Conservation (phyloP, 1,140 invertebrate genomes). For the Drosophila albomicans region DNA sequence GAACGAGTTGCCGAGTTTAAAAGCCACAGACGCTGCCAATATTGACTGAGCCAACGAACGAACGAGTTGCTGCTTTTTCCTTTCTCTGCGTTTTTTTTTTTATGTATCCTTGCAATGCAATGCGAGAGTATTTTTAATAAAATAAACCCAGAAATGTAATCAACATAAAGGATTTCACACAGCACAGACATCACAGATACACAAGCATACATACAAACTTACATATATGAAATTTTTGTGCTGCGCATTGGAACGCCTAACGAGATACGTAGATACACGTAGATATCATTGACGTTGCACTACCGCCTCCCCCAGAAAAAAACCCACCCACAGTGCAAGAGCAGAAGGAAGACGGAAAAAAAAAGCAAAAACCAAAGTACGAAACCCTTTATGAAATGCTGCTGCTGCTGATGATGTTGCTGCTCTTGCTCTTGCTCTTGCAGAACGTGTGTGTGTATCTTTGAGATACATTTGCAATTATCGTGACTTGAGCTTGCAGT, state of each 20-base stretch:
- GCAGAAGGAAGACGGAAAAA: constrained; percentile 33
- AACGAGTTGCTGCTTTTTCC: constrained; percentile 31
- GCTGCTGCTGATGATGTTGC: constrained; percentile 36
- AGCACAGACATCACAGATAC: constrained; percentile 16
- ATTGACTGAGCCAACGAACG: constrained; percentile 71
- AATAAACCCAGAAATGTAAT: constrained; percentile 84
- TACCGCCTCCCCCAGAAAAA: not conserved
- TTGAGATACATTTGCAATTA: constrained; percentile 83
- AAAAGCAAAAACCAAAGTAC: constrained; percentile 17
- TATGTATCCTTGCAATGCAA: constrained; percentile 72
- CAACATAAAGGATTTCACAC: constrained; percentile 82
- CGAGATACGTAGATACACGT: constrained; percentile 73
- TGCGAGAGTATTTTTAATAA: constrained; percentile 83
- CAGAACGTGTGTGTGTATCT: constrained; percentile 59
- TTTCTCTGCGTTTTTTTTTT: constrained; percentile 38
- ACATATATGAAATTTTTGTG: constrained; percentile 38
- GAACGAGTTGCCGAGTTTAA: constrained; percentile 14
- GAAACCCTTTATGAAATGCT: constrained; percentile 78
- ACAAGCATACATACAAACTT: too few species aligned
- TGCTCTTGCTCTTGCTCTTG: not conserved
- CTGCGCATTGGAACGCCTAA: constrained; percentile 69
- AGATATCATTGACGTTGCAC: constrained; percentile 73
- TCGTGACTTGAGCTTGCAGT: constrained; percentile 78
- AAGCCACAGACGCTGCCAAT: constrained; percentile 78
- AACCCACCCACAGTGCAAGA: constrained; percentile 11